Base-by-base conservation (phyloP, 2,113 vertebrate genomes). In the Strix aluco region DNA sequence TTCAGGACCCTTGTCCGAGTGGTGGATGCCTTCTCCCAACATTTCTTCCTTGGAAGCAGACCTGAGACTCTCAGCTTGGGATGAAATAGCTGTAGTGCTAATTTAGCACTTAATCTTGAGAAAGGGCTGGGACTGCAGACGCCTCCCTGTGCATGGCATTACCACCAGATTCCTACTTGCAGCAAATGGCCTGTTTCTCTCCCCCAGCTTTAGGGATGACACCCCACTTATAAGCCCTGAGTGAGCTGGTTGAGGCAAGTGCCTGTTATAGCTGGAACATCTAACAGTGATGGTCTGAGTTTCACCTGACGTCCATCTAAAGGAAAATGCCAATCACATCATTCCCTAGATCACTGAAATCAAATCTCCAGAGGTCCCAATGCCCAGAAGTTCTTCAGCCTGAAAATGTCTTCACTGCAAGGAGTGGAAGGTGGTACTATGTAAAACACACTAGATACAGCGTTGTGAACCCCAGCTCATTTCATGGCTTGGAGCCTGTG, bases 121-220 rank as follows among this genome's bases (percentile, higher is more conserved):
- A 44, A 82, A 82, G 23, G 36, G 7, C 8, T 49, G 57, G 32
- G 15, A 34, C 29, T 66, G 36, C 18, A 86, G 29, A 21, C 0
- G 0, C 34, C 25, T 32, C 15, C 7, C 34, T 42, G 6, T n/a
- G 14, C 1, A 1, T 16, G 26, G 52, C 3, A 3, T 46, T 63
- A 55, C 5, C 34, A 55, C 38, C 40, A 84, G 69, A 30, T 29
- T 89, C 38, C 36, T 46, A 2, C 9, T 4, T 29, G 52, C 9
- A 75, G n/a, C 21, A 79, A 72, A 30, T 4, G 3, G 15, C 42
- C 40, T 75, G 20, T 52, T 59, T 52, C 44, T 44, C 16, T 72
- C 8, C 18, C 5, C 14, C 0, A 1, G 12, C 11, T 67, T 63
- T 15, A 29, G 14, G 32, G 19, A 90, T 16, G 20, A 38, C 52